phyloP scores from a whole-genome alignment of 2,888 invertebrate genomes.

The Drosophila aldrichi region DNA sequence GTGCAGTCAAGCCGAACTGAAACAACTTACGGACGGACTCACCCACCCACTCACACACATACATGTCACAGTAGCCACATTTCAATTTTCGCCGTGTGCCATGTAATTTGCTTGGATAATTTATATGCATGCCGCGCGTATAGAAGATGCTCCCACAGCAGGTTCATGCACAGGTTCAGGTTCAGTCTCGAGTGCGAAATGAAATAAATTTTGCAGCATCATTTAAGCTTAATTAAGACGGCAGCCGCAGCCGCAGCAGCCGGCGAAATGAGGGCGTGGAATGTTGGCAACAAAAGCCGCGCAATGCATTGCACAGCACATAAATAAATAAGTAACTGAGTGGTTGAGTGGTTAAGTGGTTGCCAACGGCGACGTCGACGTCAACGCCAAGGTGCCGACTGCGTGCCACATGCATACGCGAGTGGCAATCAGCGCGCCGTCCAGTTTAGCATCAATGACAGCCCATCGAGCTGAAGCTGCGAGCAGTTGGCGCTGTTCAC shows the following conservation, averaged over 20 bases:
- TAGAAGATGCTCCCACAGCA: slow-evolving; percentile 59
- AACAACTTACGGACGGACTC: not conserved
- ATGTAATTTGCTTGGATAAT: slow-evolving; percentile 77
- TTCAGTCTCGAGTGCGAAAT: slow-evolving; percentile 66
- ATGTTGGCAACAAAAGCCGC: slow-evolving; percentile 57
- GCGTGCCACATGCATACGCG: slow-evolving; percentile 60
- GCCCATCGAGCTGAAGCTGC: slow-evolving; percentile 40
- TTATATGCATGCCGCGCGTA: slow-evolving; percentile 73
- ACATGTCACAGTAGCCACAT: slow-evolving; percentile 44
- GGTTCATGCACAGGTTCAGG: slow-evolving; percentile 19
- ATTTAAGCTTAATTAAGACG: slow-evolving; percentile 83
- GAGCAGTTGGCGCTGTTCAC: slow-evolving; percentile 43
- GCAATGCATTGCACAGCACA: slow-evolving; percentile 66
- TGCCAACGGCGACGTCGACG: slow-evolving; percentile 20
- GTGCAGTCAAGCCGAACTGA: slow-evolving; percentile 13
- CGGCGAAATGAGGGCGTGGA: slow-evolving; percentile 41
- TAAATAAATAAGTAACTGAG: slow-evolving; percentile 76
- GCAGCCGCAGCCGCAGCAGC: slow-evolving; percentile 67
- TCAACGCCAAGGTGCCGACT: slow-evolving; percentile 29
- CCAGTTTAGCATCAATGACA: slow-evolving; percentile 44
- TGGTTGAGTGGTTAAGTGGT: slow-evolving; percentile 59
- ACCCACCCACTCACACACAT: slow-evolving; percentile 9
- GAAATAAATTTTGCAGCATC: slow-evolving; percentile 82
- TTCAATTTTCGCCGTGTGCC: slow-evolving; percentile 64
- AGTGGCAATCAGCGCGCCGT: slow-evolving; percentile 47